phyloP scores from a whole-genome alignment of 1,140 invertebrate genomes.

The Drosophila bocqueti region DNA sequence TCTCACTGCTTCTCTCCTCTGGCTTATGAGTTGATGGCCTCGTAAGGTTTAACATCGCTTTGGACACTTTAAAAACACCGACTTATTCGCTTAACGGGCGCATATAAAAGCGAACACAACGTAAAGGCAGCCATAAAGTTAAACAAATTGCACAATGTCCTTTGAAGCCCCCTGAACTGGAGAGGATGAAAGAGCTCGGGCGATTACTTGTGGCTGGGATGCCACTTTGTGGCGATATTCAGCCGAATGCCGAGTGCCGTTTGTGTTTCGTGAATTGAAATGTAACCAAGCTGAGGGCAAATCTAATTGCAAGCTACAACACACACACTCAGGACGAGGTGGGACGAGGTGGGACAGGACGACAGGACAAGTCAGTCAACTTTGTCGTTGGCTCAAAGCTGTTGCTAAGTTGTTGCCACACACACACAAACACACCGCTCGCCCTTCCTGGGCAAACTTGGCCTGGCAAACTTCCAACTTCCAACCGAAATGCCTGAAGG shows the following conservation, averaged over 20 bases:
- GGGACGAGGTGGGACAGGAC: not conserved
- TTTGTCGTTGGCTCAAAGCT: slow-evolving; percentile 49
- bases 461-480: slow-evolving; percentile 20
- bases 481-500: slow-evolving; percentile 35
- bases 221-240: slow-evolving; percentile 16
- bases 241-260: slow-evolving; percentile 5
- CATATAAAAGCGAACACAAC: not conserved
- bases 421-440: slow-evolving; percentile 2
- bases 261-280: slow-evolving; percentile 20
- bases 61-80: slow-evolving; percentile 11
- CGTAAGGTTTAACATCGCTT: slow-evolving; percentile 13
- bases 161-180: not conserved
- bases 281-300: slow-evolving; percentile 26
- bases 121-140: slow-evolving; percentile 6
- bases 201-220: slow-evolving; percentile 12
- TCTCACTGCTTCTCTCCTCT: too few species aligned
- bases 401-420: slow-evolving; percentile 59
- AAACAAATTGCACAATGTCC: slow-evolving; percentile 14
- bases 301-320: slow-evolving; percentile 54
- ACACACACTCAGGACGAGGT: slow-evolving; percentile 3
- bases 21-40: slow-evolving; percentile 7
- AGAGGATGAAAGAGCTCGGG: not conserved
- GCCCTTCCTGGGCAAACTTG: not conserved
- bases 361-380: slow-evolving; percentile 32
- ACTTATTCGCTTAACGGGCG: slow-evolving; percentile 11